Evolutionary conservation across 2,888 invertebrate genomes (phyloP).

Genomic region (Polydrusus tereticollis): DNA sequence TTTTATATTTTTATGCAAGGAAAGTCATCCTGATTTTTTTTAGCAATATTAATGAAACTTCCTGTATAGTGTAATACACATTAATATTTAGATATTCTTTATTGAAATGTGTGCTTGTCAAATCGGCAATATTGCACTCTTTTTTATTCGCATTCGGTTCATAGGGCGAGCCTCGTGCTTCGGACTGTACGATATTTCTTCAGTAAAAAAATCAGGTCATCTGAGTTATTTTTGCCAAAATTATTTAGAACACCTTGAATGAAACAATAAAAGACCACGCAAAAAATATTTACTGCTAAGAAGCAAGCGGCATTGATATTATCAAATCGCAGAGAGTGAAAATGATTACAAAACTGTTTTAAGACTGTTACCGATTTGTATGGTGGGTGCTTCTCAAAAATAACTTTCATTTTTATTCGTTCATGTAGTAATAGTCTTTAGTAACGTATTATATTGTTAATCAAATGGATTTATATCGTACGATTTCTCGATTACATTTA

Average conservation of each 20-base stretch:
- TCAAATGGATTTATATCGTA: too few relatives aligned
- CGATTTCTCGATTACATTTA: too few relatives aligned
- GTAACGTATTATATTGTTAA: too few relatives aligned
- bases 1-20: too few relatives aligned
- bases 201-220: conserved; percentile 30
- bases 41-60: too few relatives aligned
- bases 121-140: too few relatives aligned
- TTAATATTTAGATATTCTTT: too few relatives aligned
- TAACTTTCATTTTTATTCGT: conserved; percentile 40
- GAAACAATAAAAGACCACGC: conserved; percentile 42
- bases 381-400: conserved; percentile 36
- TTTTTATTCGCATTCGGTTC: too few relatives aligned
- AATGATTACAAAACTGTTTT: conserved; percentile 47
- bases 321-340: conserved; percentile 46
- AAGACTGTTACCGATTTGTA: conserved; percentile 44
- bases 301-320: conserved; percentile 34
- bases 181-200: background rate
- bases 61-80: too few relatives aligned
- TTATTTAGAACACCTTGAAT: conserved; percentile 46
- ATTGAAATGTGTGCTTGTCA: too few relatives aligned
- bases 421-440: background rate
- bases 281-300: conserved; percentile 13
- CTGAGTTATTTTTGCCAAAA: conserved; percentile 30
- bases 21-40: too few relatives aligned
- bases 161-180: too few relatives aligned